A percentile compares a stretch with the other conserved stretches of the same genome.
Evolutionary conservation across 2,113 vertebrate species (phyloP).

Genomic region (Hylia prasina): DNA sequence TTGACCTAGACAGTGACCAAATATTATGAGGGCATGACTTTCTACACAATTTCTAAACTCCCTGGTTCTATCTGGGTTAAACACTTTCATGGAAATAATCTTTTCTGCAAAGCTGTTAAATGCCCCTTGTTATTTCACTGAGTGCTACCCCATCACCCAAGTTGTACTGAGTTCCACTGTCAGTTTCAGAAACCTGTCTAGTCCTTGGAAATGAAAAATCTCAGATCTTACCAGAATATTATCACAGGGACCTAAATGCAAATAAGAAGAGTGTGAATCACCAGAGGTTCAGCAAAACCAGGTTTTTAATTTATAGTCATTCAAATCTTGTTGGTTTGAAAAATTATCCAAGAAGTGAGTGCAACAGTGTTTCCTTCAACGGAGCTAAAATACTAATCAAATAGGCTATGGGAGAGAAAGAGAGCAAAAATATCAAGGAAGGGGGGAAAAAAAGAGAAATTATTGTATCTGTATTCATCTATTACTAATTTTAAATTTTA

Average conservation of each 20-base stretch:
- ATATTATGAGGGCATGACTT: background rate
- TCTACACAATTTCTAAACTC: background rate
- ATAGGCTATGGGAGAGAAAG: background rate
- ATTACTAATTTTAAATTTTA: background rate
- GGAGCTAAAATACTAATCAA: background rate
- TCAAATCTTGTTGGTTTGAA: background rate
- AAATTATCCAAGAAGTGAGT: background rate
- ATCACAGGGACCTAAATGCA: background rate
- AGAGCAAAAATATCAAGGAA: background rate
- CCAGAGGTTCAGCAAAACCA: background rate
- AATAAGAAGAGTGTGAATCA: background rate
- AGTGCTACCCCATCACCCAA: background rate
- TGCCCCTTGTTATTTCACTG: background rate
- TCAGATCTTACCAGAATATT: background rate
- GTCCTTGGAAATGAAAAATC: background rate
- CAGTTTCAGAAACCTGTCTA: background rate
- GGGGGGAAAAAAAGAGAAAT: fast-evolving
- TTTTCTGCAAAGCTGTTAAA: background rate
- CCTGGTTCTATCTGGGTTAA: background rate
- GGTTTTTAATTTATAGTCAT: background rate
- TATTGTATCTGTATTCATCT: background rate
- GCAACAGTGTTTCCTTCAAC: background rate
- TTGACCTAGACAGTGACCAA: background rate
- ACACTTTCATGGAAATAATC: background rate
- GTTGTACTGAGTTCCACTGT: background rate